Evolutionary conservation across 1,140 invertebrate species (phyloP), one percentile per base, ranked within the genome.

Genomic region (Bombus confusus): DNA sequence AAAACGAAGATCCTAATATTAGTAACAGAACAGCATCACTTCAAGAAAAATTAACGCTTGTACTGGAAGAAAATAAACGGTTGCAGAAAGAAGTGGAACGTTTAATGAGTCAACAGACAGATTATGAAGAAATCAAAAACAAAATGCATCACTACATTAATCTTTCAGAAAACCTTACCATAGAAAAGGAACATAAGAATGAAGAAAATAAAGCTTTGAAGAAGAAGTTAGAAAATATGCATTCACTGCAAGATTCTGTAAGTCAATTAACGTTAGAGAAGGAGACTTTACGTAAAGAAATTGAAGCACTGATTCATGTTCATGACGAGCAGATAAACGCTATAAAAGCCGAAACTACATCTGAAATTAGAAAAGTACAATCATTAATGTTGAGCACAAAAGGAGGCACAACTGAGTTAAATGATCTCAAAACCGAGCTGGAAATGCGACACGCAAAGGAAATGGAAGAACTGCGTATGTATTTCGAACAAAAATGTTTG

Each of bases 401-500:
- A 90, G 93, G 94, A 69, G 95, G 95, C 10, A 95, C 95, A 83
- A 94, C 92, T 0, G 95, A 96, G 52, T 91, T 97, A 9, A 94
- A 95, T 10, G 94, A 95, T 59, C 82, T 97, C 22, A 95, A 95
- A 86, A 91, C 94, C 13, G 96, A 97, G 79, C 91, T 97, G 18
- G 96, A 96, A 80, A 91, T 91, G 18, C 96, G 96, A 86, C 97
- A 98, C 92, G 94, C 96, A 28, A 96, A 96, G 80, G 97, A 98
- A 92, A 97, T 98, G 96, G 97, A 97, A 91, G 97, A 98, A 87
- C 90, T 98, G 37, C 95, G 97, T 71, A 97, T 96, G 3, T 98
- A 97, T 90, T 98, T 97, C 91, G 97, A 98, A 86, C 95, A 97
- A 91, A 97, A 97, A 92, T 98, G 97, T 91, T 95, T 96, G 0